Base-by-base conservation (phyloP, 1,140 invertebrate species). In the Ephestia elutella region DNA sequence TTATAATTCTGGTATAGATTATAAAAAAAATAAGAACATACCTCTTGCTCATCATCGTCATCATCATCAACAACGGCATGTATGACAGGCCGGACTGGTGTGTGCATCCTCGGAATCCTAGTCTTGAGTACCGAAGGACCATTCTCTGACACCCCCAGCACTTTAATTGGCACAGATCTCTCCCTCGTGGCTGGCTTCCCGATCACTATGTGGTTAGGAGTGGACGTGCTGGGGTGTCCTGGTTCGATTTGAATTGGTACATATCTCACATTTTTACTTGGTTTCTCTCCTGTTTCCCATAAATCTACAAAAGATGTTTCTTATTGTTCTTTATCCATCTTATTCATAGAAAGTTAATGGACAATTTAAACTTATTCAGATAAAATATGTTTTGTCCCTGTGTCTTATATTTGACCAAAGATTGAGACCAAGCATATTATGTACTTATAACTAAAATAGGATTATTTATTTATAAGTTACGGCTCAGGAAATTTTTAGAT, bases 151-250 rank as follows among this genome's bases (percentile, higher is more conserved):
- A 74, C 54, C 56, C 70, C 73, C 11, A 83, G 55, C 21, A 84
- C 48, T 60, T 80, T 75, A 19, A 83, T 65, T 18, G 85, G 82
- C 30, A 82, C 63, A 15, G 69, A 61, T 11, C 73, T 68, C 5
- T 66, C 51, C 30, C 75, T 60, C 35, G 57, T 72, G 5, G 57
- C 57, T 20, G 58, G 44, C 32, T 66, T 80, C 25, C 38, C 57
- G 55, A 63, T 20, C 8, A 60, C 49, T 5, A 60, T 48, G 25
- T 79, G 78, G 44, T 76, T 78, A 11, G 85, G 85, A 11, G 85
- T 87, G 8, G 85, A 87, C 19, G 85, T 86, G 48, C 78, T 85
- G 0, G 85, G 80, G 54, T 81, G 67, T 18, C 72, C 79, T 28
- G 62, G 17, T 58, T 86, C 85, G 21, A 84, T 25, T 60, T 82